Evolutionary conservation across 2,113 vertebrate genomes (phyloP).

Genomic region (Glaucomys volans): DNA sequence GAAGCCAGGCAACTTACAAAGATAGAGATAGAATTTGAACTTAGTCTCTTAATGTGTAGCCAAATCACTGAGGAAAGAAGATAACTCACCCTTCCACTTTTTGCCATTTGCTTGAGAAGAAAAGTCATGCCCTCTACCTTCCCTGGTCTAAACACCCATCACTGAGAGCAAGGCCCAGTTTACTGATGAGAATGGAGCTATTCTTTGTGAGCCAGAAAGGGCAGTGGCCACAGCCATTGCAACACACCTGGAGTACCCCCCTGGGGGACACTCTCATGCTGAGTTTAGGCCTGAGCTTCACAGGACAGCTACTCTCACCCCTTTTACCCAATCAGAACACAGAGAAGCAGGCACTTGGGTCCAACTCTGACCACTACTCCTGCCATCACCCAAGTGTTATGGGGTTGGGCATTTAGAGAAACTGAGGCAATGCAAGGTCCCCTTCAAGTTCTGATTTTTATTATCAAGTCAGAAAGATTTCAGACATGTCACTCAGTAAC

Average conservation of each 20-base stretch:
- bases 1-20: neutral
- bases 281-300: neutral
- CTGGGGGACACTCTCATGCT: neutral
- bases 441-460: too few species aligned
- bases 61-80: neutral
- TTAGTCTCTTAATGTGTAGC: neutral
- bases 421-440: too few species aligned
- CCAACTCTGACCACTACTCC: neutral
- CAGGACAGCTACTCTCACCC: neutral
- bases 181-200: neutral
- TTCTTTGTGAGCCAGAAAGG: neutral
- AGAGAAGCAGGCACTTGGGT: neutral
- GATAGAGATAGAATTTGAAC: neutral
- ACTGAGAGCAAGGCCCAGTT: neutral
- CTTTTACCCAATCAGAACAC: neutral
- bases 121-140: neutral
- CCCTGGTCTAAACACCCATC: neutral
- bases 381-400: neutral
- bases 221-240: fast-evolving
- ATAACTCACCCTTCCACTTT: neutral
- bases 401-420: too few species aligned
- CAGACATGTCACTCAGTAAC: too few species aligned
- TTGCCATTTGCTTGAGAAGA: neutral
- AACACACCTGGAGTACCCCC: too few species aligned
- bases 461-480: too few species aligned